phyloP scores from a whole-genome alignment of 2,797 vertebrate genomes.

The Myripristis murdjan region DNA sequence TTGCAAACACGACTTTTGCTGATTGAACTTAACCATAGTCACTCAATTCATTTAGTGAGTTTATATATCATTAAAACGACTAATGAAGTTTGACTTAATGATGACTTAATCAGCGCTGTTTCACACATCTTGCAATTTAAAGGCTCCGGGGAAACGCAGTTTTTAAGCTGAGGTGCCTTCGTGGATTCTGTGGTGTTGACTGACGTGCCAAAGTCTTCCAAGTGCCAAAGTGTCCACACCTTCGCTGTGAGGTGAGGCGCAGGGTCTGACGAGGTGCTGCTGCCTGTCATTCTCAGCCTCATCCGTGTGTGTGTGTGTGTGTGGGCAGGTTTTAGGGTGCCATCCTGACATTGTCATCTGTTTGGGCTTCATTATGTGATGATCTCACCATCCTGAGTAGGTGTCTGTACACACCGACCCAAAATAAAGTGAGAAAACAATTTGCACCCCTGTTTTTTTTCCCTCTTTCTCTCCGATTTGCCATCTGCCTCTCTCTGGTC shows the following conservation, averaged over 20 bases:
- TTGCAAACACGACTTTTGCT: neutral
- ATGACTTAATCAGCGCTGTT: neutral
- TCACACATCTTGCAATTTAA: conserved; percentile 3
- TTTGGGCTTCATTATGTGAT: conserved; percentile 36
- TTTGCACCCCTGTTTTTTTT: conserved; percentile 65
- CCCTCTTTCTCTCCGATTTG: conserved; percentile 14
- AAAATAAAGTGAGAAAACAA: conserved; percentile 74
- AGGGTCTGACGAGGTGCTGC: no score
- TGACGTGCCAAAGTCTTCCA: no score
- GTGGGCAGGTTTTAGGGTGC: conserved; percentile 28
- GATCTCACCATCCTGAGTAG: conserved; percentile 65
- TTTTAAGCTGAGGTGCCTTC: no score
- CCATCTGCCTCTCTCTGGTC: conserved; percentile 68
- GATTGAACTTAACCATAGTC: neutral
- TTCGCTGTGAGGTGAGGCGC: no score
- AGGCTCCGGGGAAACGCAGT: neutral
- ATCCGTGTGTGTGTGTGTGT: conserved; percentile 4
- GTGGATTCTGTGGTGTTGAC: no score
- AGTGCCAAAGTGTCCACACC: no score
- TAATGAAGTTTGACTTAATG: neutral
- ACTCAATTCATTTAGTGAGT: no score
- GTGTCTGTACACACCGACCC: conserved; percentile 37
- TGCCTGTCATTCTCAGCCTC: no score
- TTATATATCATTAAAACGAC: neutral
- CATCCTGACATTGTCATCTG: conserved; percentile 61